These are phyloP conservation scores for Drosophila histrio DNA, from an alignment of 2,888 invertebrate genomes.

Conservation along the genomic window DNA sequence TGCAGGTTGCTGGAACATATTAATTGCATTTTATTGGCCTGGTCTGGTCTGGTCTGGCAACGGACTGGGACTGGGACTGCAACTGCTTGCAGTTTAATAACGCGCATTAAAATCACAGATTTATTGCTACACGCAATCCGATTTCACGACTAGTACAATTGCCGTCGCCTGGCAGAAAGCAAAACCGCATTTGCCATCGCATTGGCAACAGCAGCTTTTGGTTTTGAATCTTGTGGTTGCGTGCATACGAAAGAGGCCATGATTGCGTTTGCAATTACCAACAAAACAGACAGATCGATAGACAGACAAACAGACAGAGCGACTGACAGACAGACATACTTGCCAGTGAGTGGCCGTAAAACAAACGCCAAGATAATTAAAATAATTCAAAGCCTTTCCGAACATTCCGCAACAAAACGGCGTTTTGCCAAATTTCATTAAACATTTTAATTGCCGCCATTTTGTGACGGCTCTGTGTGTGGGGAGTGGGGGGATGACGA, in stretches of 20 bases:
- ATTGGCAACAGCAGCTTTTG: conserved; percentile 15
- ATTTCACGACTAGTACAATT: conserved; percentile 72
- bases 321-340: not conserved
- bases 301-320: not conserved
- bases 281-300: not conserved
- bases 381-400: conserved; percentile 61
- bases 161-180: conserved; percentile 30
- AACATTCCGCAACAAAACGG: conserved; percentile 55
- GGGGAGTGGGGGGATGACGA: not conserved
- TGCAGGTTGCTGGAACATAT: conserved; percentile 76
- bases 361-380: conserved; percentile 70
- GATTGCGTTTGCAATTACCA: conserved; percentile 30
- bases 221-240: conserved; percentile 28
- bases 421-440: conserved; percentile 72
- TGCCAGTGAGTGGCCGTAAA: conserved; percentile 38
- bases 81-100: conserved; percentile 73
- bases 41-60: conserved; percentile 5
- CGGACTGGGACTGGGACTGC: conserved; percentile 10
- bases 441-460: conserved; percentile 78
- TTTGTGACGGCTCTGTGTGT: conserved; percentile 39
- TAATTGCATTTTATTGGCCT: conserved; percentile 80
- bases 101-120: conserved; percentile 77
- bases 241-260: conserved; percentile 37
- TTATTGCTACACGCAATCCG: conserved; percentile 76
- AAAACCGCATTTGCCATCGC: conserved; percentile 45